Percentiles rank a stretch among this genome's conserved stretches.
Conservation (phyloP, 2,797 vertebrate species). For the Astyanax mexicanus region DNA sequence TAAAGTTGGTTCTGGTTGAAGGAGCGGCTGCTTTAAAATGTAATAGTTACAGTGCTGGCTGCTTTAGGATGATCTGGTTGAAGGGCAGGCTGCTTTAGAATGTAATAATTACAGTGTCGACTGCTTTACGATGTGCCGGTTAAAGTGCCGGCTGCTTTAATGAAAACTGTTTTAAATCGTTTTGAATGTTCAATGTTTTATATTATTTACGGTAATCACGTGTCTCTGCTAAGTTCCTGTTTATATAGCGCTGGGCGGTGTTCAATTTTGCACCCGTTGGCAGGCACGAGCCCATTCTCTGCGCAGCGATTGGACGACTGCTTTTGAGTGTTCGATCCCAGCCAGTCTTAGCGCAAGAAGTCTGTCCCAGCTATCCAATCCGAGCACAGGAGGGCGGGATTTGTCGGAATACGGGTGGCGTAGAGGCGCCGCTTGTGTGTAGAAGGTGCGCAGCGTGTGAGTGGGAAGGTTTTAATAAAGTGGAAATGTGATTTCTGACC, state of each 20-base stretch:
- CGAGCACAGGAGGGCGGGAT: neutral
- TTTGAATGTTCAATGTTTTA: neutral
- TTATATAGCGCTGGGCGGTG: neutral
- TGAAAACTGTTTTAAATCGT: neutral
- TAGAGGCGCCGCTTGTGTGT: neutral
- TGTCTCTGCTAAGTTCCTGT: slow-evolving; percentile 9
- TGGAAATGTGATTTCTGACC: neutral
- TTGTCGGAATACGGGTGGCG: neutral
- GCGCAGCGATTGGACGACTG: neutral
- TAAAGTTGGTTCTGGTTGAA: no score
- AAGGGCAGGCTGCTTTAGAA: no score
- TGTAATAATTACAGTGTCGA: no score
- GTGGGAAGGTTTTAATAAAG: neutral
- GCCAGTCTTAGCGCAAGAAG: neutral
- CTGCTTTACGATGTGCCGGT: no score
- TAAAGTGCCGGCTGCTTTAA: no score
- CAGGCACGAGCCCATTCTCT: neutral
- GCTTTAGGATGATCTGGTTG: no score
- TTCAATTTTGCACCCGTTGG: neutral
- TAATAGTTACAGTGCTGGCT: no score
- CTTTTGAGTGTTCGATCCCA: neutral
- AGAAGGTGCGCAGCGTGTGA: neutral
- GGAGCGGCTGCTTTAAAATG: no score
- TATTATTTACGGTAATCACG: slow-evolving; percentile 33
- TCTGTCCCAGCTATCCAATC: neutral